These are phyloP conservation scores for Panthera tigris DNA, from an alignment of 2,113 vertebrate species.

Conservation along the genomic window DNA sequence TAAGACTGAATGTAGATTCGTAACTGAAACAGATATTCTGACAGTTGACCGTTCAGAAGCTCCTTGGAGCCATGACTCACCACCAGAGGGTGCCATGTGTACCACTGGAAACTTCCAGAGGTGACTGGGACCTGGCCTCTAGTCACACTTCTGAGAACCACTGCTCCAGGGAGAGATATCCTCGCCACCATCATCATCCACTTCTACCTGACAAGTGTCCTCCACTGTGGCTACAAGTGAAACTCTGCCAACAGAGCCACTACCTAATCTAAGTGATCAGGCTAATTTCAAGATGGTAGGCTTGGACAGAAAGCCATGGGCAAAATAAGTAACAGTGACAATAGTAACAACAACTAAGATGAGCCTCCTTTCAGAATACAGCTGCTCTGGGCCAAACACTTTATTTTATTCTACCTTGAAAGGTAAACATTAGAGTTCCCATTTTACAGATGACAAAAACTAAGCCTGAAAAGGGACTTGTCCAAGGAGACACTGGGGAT, in stretches of 20 bases:
- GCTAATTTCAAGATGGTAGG: slow-evolving; percentile 20
- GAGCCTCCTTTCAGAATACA: background rate
- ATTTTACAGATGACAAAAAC: background rate
- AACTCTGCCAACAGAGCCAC: background rate
- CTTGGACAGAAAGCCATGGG: background rate
- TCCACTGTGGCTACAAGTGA: background rate
- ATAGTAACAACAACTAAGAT: background rate
- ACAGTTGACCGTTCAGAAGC: background rate
- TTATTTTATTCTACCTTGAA: background rate
- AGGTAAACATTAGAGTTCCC: background rate
- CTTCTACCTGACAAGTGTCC: background rate
- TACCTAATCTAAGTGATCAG: background rate
- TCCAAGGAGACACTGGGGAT: background rate
- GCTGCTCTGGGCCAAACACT: background rate
- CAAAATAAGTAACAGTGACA: background rate
- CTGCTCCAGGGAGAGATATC: background rate
- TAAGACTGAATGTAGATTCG: background rate
- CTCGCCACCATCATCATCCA: background rate
- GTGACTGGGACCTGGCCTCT: background rate
- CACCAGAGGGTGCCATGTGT: slow-evolving; percentile 45
- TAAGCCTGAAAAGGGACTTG: background rate
- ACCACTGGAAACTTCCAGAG: background rate
- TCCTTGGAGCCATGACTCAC: background rate
- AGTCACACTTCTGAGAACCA: background rate
- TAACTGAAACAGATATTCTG: background rate